Evolutionary conservation across 2,888 invertebrate genomes (phyloP).

Genomic region (Cistogaster globosa): DNA sequence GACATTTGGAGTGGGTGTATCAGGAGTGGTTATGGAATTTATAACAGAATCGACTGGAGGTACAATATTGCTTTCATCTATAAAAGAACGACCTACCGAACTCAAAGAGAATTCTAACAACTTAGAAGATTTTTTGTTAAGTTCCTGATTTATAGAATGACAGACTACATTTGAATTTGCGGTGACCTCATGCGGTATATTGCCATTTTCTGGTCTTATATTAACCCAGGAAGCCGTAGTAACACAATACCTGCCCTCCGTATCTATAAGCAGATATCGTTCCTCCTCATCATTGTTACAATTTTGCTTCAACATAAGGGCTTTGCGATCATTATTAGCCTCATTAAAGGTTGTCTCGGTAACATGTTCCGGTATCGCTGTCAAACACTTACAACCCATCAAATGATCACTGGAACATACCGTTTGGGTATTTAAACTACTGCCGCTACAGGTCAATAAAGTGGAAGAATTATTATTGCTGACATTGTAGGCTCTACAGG

Average conservation of each 20-base stretch:
- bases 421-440: slow-evolving; percentile 78
- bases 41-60: slow-evolving; percentile 71
- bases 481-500: slow-evolving; percentile 73
- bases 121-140: slow-evolving; percentile 73
- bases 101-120: slow-evolving; percentile 82
- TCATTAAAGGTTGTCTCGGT: slow-evolving; percentile 58
- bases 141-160: background rate
- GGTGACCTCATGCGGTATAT: slow-evolving; percentile 7
- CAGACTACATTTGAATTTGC: background rate
- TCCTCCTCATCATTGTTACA: slow-evolving; percentile 45
- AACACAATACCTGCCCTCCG: slow-evolving; percentile 66
- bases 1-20: slow-evolving; percentile 87
- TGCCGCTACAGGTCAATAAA: slow-evolving; percentile 79
- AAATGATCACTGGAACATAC: slow-evolving; percentile 76
- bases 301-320: slow-evolving; percentile 65
- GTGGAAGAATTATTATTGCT: slow-evolving; percentile 75
- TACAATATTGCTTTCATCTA: slow-evolving; percentile 78
- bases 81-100: slow-evolving; percentile 82
- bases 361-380: slow-evolving; percentile 81
- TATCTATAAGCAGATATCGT: slow-evolving; percentile 66
- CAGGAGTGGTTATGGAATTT: slow-evolving; percentile 84
- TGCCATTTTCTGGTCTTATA: slow-evolving; percentile 57
- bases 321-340: slow-evolving; percentile 49
- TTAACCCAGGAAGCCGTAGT: slow-evolving; percentile 55
- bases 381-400: slow-evolving; percentile 80